Evolutionary conservation across 1,140 invertebrate species (phyloP).

Genomic region (Lethrus apterus): DNA sequence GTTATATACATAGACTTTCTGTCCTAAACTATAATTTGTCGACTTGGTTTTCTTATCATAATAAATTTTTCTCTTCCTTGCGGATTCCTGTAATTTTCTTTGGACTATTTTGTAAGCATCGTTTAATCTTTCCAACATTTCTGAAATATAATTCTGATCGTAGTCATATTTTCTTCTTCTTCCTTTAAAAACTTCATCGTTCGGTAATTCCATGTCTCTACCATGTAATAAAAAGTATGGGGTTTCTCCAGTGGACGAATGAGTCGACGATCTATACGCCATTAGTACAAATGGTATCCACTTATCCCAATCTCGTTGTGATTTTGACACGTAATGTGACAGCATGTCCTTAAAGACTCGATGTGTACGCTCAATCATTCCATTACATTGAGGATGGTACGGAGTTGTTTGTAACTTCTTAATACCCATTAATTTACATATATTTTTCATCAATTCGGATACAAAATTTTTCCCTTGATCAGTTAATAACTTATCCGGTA

Average conservation of each 20-base stretch:
- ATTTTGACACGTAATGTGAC: slow-evolving; percentile 18
- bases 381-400: slow-evolving; percentile 29
- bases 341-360: slow-evolving; percentile 19
- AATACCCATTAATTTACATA: slow-evolving; percentile 30
- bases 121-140: no score
- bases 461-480: slow-evolving; percentile 32
- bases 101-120: no score
- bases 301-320: slow-evolving; percentile 34
- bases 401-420: slow-evolving; percentile 28
- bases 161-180: no score
- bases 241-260: slow-evolving; percentile 29
- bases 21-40: no score
- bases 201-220: slow-evolving; percentile 18
- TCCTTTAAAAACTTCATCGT: slow-evolving; percentile 19
- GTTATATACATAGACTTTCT: no score
- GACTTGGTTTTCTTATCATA: no score
- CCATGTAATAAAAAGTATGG: slow-evolving; percentile 25
- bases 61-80: no score
- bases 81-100: no score
- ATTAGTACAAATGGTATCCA: slow-evolving; percentile 25
- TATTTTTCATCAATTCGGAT: slow-evolving; percentile 26
- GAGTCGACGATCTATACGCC: slow-evolving; percentile 23
- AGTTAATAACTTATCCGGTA: no score
- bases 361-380: slow-evolving; percentile 23
- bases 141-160: no score